These are phyloP conservation scores for Lemur catta DNA, from an alignment of 2,797 vertebrate genomes.

Conservation along the genomic window DNA sequence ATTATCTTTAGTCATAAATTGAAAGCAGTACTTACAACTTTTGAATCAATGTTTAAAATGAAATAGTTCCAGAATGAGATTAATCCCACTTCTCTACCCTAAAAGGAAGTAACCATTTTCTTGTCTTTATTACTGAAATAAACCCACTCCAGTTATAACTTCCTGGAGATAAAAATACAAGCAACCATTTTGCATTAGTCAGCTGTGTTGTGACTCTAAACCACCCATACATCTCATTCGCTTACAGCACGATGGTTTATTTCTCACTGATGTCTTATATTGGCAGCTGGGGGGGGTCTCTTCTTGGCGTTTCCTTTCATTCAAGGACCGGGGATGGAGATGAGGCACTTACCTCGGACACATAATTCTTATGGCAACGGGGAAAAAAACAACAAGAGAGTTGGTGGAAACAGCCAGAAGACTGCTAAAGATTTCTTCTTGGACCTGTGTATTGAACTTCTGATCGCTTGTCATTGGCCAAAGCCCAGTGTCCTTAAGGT, in stretches of 20 bases:
- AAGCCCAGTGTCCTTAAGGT: neutral
- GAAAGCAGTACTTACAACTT: neutral
- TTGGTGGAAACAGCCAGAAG: neutral
- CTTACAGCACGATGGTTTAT: neutral
- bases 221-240: neutral
- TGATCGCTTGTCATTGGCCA: neutral
- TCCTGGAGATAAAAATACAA: neutral
- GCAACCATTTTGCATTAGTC: neutral
- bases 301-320: neutral
- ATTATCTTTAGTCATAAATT: conserved; percentile 7
- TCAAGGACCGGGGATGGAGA: neutral
- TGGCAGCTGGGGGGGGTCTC: neutral
- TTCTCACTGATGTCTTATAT: neutral
- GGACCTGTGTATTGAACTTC: neutral
- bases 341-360: neutral
- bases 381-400: neutral
- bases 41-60: neutral
- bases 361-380: neutral
- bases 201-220: neutral
- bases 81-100: neutral
- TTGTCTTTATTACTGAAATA: conserved; percentile 11
- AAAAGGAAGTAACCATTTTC: neutral
- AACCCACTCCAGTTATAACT: neutral
- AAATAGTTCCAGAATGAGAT: neutral
- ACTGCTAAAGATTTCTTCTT: neutral